Base-by-base conservation (phyloP, 2,888 invertebrate species). In the Acrobasis suavella region DNA sequence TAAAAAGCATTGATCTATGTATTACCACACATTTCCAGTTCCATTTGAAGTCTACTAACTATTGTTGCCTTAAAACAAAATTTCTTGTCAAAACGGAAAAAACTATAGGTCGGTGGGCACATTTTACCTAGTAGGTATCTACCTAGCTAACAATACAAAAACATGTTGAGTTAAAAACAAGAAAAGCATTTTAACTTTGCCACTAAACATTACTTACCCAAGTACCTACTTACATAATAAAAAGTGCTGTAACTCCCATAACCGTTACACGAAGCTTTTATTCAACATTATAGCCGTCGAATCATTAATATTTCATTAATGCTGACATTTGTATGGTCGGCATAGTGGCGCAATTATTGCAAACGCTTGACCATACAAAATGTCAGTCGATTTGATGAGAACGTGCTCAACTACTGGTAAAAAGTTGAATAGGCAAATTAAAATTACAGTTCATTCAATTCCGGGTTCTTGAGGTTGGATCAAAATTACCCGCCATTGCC, bases 281-380 rank as follows among this genome's bases (percentile, higher is more conserved):
- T 32, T 52, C 22, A 12, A 12, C 32, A 7, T 32, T 32, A 32
- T 32, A 32, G 32, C 32, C 32, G 32, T 32, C 32, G 32, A 32
- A 14, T 58, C 58, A 59, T 59, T 59, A 49, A 50, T 59, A 59
- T 59, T 59, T 50, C 50, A 59, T 59, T 50, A 50, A n/a, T 14
- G 58, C 58, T 59, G 58, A 59, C 58, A 59, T 59, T 59, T 59
- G 49, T 59, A 59, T 59, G 60, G 37, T 58, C 16, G 39, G 54
- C 52, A 50, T 49, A 58, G 51, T 56, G 17, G 55, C 56, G 58
- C 38, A 62, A 55, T 62, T 59, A 59, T 59, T 59, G 32, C 58
- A 46, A 54, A 64, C 64, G 38, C 10, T 42, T 50, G 37, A 12
- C 49, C 58, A 50, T 59, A 59, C 58, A 50, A 59, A 58, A 59